phyloP scores from a whole-genome alignment of 2,888 invertebrate genomes.

The Tricholauxania praeusta region DNA sequence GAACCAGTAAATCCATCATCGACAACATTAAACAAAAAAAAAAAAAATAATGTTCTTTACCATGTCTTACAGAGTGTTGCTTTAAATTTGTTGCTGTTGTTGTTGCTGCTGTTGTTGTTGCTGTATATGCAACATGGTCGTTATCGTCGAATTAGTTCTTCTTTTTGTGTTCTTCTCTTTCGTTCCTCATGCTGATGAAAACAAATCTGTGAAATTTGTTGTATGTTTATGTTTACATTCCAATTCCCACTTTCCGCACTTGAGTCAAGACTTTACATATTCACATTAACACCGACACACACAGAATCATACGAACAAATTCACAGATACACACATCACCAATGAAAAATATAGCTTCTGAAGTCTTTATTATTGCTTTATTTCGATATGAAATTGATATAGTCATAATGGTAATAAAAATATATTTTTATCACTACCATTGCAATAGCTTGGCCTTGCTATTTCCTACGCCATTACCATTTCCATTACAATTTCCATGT shows the following conservation, averaged over 20 bases:
- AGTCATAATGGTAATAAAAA: no score
- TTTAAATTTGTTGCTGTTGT: constrained; percentile 2
- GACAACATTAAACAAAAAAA: constrained; percentile 30
- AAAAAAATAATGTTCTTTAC: constrained; percentile 17
- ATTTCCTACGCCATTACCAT: no score
- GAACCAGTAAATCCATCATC: constrained; percentile 39
- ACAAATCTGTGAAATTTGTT: constrained; percentile 39
- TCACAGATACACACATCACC: not conserved
- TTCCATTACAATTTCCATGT: no score
- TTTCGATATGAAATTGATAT: no score
- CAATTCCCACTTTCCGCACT: constrained; percentile 46
- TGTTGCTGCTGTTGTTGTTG: constrained; percentile 16
- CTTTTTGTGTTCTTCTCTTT: not conserved
- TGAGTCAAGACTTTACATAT: constrained; percentile 9
- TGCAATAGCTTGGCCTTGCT: no score
- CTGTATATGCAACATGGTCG: constrained; percentile 17
- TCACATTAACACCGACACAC: not conserved
- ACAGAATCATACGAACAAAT: not conserved
- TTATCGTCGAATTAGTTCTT: not conserved
- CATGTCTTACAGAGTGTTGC: not conserved
- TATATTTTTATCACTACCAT: no score
- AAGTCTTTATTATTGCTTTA: no score
- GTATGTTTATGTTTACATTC: constrained; percentile 43
- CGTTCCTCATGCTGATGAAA: constrained; percentile 30
- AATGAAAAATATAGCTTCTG: no score